A percentile compares a stretch with the other conserved stretches of the same genome.
Evolutionary conservation across 2,797 vertebrate species (phyloP).

Genomic region (Sardinella longiceps): DNA sequence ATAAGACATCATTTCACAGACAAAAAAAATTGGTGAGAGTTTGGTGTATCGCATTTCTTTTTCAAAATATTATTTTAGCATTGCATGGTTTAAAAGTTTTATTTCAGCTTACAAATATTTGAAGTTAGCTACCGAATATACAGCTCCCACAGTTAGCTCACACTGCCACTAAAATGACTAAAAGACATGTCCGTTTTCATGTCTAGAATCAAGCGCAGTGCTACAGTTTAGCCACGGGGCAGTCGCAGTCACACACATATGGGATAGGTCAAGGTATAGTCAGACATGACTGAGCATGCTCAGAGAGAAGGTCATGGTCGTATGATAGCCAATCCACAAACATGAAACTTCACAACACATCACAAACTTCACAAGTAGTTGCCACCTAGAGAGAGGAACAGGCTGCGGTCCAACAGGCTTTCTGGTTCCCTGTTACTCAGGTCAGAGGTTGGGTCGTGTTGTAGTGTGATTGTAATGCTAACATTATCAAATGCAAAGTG

Average conservation of each 20-base stretch:
- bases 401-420: no score
- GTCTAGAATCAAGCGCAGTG: not conserved
- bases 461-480: no score
- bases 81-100: not conserved
- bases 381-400: no score
- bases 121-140: not conserved
- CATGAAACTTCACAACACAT: not conserved
- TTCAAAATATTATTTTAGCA: slow-evolving; percentile 2
- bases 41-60: not conserved
- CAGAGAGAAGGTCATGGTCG: not conserved
- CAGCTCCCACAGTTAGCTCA: not conserved
- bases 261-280: slow-evolving; percentile 54
- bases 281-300: slow-evolving; percentile 40
- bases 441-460: no score
- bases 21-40: no score
- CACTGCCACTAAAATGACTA: no score
- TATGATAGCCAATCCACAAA: not conserved
- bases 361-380: not conserved
- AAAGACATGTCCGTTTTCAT: not conserved
- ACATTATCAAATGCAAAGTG: no score
- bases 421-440: no score
- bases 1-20: not conserved
- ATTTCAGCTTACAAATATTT: not conserved
- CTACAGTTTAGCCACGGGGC: not conserved
- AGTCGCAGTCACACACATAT: slow-evolving; percentile 60